Evolutionary conservation across 2,888 invertebrate species (phyloP), one percentile per base, ranked within the genome.

Genomic region (Orthosia gothica): DNA sequence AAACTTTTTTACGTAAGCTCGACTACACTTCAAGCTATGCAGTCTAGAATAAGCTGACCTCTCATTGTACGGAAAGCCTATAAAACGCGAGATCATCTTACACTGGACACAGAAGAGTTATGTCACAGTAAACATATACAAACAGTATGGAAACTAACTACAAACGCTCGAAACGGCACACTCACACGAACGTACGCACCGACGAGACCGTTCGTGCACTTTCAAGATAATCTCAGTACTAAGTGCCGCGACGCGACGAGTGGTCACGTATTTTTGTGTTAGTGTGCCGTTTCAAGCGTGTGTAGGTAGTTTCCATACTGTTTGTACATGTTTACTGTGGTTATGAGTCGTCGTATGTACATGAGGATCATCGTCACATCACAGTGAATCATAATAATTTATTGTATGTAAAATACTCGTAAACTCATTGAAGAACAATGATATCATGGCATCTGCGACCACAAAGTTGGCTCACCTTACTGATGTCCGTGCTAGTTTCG

Each of bases 401-500:
- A 40, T 55, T 55, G 32, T 47, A 74, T 81, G 75, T 80, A 74
- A 63, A 78, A 23, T 47, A 9, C 40, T 40, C 40, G 40, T 40
- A 45, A 47, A 67, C 66, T 76, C 76, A 64, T 61, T 50, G 26
- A 55, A 55, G 12, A 75, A 79, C 81, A 79, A 81, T 76, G 63
- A 55, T 59, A 81, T 80, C 58, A 68, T n/a, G 50, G 9, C 9
- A 76, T 55, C 69, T 26, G 52, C 20, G 5, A 74, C 80, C 65
- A 59, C 58, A 65, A 52, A 4, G 40, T 67, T 67, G 72, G 83
- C 86, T 87, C 77, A 93, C 93, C 83, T 83, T 89, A 52, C 89
- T 88, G n/a, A 86, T 83, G 45, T 90, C 92, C 5, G 76, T 49
- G 49, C 88, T 90, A 4, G 91, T 85, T 16, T 92, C 92, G 67